phyloP scores from a whole-genome alignment of 2,888 invertebrate genomes.

The Enchytraeus crypticus region DNA sequence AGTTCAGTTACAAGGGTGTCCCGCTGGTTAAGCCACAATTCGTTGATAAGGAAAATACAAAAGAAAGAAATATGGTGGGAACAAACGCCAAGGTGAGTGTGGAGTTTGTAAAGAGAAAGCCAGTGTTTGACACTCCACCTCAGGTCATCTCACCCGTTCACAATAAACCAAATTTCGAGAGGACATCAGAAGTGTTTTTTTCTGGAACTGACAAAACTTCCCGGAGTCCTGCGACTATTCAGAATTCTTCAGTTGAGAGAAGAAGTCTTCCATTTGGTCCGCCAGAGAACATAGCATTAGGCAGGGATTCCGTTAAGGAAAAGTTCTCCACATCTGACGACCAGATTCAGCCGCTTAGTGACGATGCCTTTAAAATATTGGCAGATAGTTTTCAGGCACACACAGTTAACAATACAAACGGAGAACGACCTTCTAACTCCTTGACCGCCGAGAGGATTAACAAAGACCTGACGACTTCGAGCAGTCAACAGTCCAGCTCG shows the following conservation, averaged over 20 bases:
- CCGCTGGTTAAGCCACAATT: not conserved
- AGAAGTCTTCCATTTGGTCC: not conserved
- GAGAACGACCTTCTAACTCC: not conserved
- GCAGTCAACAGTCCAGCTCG: not conserved
- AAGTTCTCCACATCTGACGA: not conserved
- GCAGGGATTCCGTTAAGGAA: not conserved
- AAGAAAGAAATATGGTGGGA: no score
- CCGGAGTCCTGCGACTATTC: no score
- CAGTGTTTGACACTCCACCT: not conserved
- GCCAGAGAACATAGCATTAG: not conserved
- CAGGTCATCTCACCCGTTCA: not conserved
- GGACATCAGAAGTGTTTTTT: not conserved
- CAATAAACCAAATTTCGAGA: not conserved
- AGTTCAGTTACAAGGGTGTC: not conserved
- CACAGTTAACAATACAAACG: no score
- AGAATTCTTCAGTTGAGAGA: no score
- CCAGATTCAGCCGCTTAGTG: not conserved
- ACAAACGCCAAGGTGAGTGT: no score
- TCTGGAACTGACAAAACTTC: not conserved
- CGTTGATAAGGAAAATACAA: no score
- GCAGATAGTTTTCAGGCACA: no score
- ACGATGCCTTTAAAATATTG: no score
- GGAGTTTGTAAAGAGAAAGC: not conserved
- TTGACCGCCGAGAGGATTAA: not conserved
- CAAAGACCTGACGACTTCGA: no score